Conservation (phyloP, 92 coral and sea anemone genomes). For the Anthopleura xanthogrammica region DNA sequence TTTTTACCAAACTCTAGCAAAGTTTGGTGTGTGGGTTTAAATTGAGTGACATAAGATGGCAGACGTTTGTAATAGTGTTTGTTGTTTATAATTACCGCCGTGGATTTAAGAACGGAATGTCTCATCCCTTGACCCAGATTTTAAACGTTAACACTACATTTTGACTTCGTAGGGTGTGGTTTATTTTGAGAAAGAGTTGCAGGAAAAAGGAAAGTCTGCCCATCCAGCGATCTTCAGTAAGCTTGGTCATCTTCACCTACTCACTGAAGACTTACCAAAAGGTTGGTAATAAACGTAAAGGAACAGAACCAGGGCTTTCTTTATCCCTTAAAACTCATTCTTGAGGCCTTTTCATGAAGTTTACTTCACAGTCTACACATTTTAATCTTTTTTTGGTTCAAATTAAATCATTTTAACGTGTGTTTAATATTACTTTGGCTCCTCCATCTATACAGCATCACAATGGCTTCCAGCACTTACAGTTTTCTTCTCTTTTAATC, state of each 20-base stretch:
- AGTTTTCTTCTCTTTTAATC: slow-evolving; percentile 8
- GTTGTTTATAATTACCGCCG: slow-evolving; percentile 30
- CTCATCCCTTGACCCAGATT: slow-evolving; percentile 36
- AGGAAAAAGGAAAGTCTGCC: slow-evolving; percentile 66
- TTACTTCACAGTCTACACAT: slow-evolving; percentile 3
- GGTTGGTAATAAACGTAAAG: slow-evolving; percentile 39
- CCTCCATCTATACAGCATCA: not conserved
- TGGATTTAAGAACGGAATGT: slow-evolving; percentile 10
- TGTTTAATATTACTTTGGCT: slow-evolving; percentile 6
- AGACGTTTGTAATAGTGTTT: slow-evolving; percentile 18
- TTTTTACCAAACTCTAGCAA: slow-evolving; percentile 21
- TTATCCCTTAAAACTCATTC: slow-evolving; percentile 2
- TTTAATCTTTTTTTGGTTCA: not conserved
- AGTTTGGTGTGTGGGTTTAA: slow-evolving; percentile 27
- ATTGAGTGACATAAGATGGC: slow-evolving; percentile 21
- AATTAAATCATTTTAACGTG: slow-evolving; percentile 25
- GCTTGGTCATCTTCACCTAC: slow-evolving; percentile 97
- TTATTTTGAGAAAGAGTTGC: slow-evolving; percentile 77
- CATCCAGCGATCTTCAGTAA: slow-evolving; percentile 88
- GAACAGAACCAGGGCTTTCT: slow-evolving; percentile 6
- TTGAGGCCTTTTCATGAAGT: slow-evolving; percentile 3
- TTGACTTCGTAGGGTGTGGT: slow-evolving; percentile 70
- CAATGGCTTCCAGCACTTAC: slow-evolving; percentile 24
- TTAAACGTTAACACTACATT: slow-evolving; percentile 4
- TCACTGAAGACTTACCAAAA: slow-evolving; percentile 95